Evolutionary conservation across 2,113 vertebrate genomes (phyloP), one percentile per base, ranked within the genome.

Genomic region (Macquaria australasica): DNA sequence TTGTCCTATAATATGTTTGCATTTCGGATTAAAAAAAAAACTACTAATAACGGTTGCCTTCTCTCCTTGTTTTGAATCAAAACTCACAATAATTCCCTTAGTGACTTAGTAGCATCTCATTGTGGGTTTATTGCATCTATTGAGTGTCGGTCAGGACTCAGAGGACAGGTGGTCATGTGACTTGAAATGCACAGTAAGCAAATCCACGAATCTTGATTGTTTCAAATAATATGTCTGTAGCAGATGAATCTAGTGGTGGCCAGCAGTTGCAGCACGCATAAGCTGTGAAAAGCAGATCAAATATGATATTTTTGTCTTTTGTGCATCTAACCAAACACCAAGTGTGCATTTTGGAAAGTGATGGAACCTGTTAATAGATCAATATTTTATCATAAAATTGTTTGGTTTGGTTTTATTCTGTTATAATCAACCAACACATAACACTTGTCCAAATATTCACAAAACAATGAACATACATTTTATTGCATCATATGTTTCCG

Each of bases 1-100:
- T 77, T 83, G 45, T 74, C 28, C 37, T 70, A 59, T 67, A 16
- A 48, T 41, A 51, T 77, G n/a, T 76, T 79, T 86, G 23, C 16
- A 63, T 79, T 67, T 87, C 12, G 50, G 58, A 84, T 85, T 34
- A 34, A 34, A 76, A 70, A 79, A n/a, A 8, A 5, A 15, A 3
- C 20, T 53, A 50, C 6, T n/a, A 25, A 28, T 4, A 39, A 21
- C 10, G 1, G 15, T 2, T 34, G 21, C 25, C 2, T 21, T n/a
- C 31, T 41, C 12, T 68, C 14, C 23, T 51, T 59, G 15, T 64
- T 21, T 58, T 71, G 2, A 62, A 53, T 71, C 11, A 68, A 67
- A n/a, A 34, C 25, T 58, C 5, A 45, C 4, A 25, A 11, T 2
- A 8, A 28, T 50, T n/a, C 6, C 41, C 4, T 6, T 10, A 28